Conservation (phyloP, 2,888 invertebrate species). For the Cantharis flavilabris region DNA sequence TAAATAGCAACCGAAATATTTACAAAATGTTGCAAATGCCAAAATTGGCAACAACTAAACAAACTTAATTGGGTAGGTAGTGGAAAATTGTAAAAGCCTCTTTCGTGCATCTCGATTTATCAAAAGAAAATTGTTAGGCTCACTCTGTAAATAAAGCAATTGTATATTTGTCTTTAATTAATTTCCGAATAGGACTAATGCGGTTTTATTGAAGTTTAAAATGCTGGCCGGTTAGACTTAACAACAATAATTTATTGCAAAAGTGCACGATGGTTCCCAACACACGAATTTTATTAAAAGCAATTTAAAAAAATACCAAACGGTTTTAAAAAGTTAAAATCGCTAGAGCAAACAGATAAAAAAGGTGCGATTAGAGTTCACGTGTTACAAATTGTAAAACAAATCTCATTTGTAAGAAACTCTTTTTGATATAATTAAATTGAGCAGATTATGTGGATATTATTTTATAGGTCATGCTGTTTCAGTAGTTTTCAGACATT, state of each 20-base stretch:
- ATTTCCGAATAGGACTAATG: conserved; percentile 1
- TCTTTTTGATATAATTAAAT: neutral
- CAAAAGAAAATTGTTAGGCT: conserved; percentile 12
- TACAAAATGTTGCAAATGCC: neutral
- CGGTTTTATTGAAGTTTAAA: conserved; percentile 1
- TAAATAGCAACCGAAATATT: neutral
- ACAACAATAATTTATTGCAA: neutral
- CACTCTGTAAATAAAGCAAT: conserved; percentile 2
- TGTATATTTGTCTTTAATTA: conserved; percentile 16
- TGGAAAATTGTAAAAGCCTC: neutral
- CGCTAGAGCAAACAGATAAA: neutral
- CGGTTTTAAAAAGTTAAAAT: neutral
- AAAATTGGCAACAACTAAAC: neutral
- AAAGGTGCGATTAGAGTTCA: neutral
- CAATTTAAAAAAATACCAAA: neutral
- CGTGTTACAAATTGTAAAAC: neutral
- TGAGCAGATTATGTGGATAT: neutral
- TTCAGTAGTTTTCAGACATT: conserved; percentile 14
- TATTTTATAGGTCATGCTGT: conserved; percentile 19
- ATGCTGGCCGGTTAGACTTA: neutral
- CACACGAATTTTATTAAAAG: neutral
- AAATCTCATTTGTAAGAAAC: neutral
- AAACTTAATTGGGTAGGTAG: neutral
- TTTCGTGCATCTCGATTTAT: conserved; percentile 8
- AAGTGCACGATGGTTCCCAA: too few species aligned